A percentile compares a stretch with the other conserved stretches of the same genome.
Conservation (phyloP, 2,888 invertebrate species). For the Drosophila eohydei region DNA sequence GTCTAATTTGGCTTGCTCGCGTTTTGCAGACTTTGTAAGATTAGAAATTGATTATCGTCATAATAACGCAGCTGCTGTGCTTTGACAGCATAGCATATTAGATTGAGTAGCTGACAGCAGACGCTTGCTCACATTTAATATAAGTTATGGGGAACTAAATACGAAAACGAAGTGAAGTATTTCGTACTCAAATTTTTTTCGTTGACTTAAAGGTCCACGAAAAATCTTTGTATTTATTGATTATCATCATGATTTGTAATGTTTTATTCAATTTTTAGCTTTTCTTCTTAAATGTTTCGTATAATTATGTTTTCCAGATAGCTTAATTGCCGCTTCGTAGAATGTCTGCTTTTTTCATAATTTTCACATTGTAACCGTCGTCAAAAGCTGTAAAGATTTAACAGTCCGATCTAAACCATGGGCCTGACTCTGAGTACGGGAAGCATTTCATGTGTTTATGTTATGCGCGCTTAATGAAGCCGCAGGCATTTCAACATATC, state of each 20-base stretch:
- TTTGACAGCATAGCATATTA: too few species aligned
- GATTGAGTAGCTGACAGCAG: too few species aligned
- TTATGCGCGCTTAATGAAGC: conserved; percentile 77
- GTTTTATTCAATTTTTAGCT: neutral
- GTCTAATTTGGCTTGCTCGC: too few species aligned
- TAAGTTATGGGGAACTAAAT: too few species aligned
- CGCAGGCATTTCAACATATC: conserved; percentile 70
- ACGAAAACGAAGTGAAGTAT: too few species aligned
- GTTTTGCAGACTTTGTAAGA: too few species aligned
- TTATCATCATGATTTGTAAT: neutral
- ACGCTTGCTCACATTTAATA: too few species aligned
- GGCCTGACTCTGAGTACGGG: conserved; percentile 22
- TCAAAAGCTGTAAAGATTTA: conserved; percentile 28
- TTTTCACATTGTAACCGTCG: conserved; percentile 19
- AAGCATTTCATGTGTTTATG: conserved; percentile 62
- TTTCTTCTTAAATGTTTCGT: neutral
- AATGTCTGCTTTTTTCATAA: conserved; percentile 16
- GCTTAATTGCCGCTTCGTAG: conserved; percentile 8
- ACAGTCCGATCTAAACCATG: conserved; percentile 21
- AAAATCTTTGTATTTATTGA: too few species aligned
- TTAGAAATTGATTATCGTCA: too few species aligned
- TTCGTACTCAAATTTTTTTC: too few species aligned
- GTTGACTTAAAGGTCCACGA: too few species aligned
- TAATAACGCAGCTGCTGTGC: too few species aligned
- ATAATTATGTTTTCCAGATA: neutral